phyloP scores from a whole-genome alignment of 2,797 vertebrate species.

The Podarcis lilfordi region DNA sequence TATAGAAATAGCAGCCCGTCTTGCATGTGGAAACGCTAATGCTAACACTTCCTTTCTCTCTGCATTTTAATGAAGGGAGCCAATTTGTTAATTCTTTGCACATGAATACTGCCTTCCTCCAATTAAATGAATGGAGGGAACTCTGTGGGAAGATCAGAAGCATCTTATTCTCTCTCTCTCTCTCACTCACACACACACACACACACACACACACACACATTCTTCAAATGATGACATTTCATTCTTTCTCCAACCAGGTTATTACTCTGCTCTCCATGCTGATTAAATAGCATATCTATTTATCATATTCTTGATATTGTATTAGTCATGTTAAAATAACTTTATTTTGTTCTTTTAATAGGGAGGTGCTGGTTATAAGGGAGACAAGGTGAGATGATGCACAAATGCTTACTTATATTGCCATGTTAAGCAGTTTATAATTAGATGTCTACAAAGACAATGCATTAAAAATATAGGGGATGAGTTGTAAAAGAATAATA shows the following conservation, averaged over 20 bases:
- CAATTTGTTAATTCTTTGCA: not conserved
- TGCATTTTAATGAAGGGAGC: not conserved
- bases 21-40: not conserved
- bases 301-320: not conserved
- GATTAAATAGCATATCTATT: not conserved
- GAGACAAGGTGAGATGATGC: constrained; percentile 84
- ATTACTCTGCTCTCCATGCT: no score
- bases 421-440: not conserved
- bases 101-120: not conserved
- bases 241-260: not conserved
- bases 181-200: not conserved
- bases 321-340: not conserved
- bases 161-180: no score
- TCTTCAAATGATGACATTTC: not conserved
- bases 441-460: not conserved
- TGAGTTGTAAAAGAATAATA: not conserved
- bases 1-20: not conserved
- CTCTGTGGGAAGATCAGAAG: not conserved
- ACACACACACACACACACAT: no score
- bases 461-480: not conserved
- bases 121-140: not conserved
- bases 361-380: constrained; percentile 86
- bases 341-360: constrained; percentile 57
- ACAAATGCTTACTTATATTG: not conserved
- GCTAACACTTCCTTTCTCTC: not conserved